A percentile compares a stretch with the other conserved stretches of the same genome.
Evolutionary conservation across 2,888 invertebrate genomes (phyloP).

Genomic region (Pachycephus smyrnensis): DNA sequence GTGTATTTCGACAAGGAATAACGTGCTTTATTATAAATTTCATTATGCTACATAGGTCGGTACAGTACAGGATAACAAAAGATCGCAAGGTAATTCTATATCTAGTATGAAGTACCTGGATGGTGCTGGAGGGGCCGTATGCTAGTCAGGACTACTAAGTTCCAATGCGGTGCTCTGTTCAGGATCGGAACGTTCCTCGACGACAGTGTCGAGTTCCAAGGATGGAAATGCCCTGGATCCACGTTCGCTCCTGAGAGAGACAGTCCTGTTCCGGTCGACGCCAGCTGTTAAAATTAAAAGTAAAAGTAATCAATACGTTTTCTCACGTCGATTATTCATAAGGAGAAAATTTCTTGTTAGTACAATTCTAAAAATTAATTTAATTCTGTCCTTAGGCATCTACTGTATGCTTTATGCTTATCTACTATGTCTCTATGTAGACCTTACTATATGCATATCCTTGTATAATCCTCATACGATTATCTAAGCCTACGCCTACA

Average conservation of each 20-base stretch:
- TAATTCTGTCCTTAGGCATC: neutral
- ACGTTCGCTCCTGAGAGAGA: slow-evolving; percentile 74
- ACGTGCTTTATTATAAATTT: neutral
- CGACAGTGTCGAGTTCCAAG: slow-evolving; percentile 84
- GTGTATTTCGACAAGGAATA: neutral
- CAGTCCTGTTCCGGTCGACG: slow-evolving; percentile 69
- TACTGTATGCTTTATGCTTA: neutral
- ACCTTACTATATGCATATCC: neutral
- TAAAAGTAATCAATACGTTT: neutral
- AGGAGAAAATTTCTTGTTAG: neutral
- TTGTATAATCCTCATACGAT: neutral
- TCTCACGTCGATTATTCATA: neutral
- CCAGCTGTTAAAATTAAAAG: slow-evolving; percentile 46
- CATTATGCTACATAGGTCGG: neutral
- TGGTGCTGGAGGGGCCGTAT: slow-evolving; percentile 57
- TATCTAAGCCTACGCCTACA: neutral
- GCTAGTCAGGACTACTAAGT: slow-evolving; percentile 63
- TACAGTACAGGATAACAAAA: neutral
- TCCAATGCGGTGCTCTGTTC: slow-evolving; percentile 72
- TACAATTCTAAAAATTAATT: neutral
- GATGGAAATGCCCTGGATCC: slow-evolving; percentile 82
- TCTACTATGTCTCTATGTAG: neutral
- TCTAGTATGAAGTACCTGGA: slow-evolving; percentile 45
- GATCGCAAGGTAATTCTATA: neutral
- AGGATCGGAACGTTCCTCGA: slow-evolving; percentile 85